Percentiles rank a stretch among this genome's conserved stretches.
phyloP scores from a whole-genome alignment of 2,113 vertebrate genomes.

The Epinephelus cyanopodus region DNA sequence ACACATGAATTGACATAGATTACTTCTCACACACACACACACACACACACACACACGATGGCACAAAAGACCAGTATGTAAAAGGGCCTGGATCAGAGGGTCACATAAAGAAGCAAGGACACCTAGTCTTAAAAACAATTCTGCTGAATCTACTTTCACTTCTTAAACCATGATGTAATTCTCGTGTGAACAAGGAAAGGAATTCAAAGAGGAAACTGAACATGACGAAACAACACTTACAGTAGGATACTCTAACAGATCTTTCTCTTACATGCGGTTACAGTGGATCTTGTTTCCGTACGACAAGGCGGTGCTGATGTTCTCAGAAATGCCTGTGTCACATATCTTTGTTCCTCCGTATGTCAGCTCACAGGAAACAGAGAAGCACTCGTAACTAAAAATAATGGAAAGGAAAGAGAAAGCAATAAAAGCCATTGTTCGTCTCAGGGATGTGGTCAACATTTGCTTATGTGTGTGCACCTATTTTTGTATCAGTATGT shows the following conservation, averaged over 20 bases:
- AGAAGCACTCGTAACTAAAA: constrained; percentile 79
- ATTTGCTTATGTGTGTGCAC: neutral
- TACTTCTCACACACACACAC: neutral
- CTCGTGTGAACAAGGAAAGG: neutral
- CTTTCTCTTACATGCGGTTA: constrained; percentile 74
- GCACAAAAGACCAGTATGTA: neutral
- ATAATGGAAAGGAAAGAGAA: neutral
- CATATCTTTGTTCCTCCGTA: constrained; percentile 65
- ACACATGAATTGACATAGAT: neutral
- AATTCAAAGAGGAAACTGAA: neutral
- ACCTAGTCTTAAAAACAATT: neutral
- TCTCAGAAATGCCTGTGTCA: constrained; percentile 73
- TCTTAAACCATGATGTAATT: neutral
- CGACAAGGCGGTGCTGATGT: constrained; percentile 80
- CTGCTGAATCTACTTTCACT: neutral
- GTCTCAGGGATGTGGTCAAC: neutral
- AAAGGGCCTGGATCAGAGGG: neutral
- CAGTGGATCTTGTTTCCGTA: constrained; percentile 77
- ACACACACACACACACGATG: neutral
- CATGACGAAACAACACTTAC: neutral
- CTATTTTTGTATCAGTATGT: neutral
- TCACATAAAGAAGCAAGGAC: neutral
- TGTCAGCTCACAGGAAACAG: constrained; percentile 76
- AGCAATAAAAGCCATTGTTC: neutral
- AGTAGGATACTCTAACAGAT: neutral